A percentile compares a stretch with the other conserved stretches of the same genome.
phyloP scores from a whole-genome alignment of 2,888 invertebrate species.

The Lysandra coridon region DNA sequence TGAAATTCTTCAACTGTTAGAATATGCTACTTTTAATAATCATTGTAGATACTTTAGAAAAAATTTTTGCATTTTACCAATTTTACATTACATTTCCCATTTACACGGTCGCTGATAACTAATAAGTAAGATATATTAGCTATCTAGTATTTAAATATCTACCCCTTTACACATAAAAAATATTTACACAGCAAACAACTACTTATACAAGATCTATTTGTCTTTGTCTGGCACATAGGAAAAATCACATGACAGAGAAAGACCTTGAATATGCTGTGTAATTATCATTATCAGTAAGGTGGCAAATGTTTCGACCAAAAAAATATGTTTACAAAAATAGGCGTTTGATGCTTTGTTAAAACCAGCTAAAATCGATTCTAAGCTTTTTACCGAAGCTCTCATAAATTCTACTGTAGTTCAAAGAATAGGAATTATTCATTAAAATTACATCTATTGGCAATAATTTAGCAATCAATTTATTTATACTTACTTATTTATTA shows the following conservation, averaged over 20 bases:
- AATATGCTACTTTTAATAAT: constrained; percentile 21
- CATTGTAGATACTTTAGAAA: constrained; percentile 24
- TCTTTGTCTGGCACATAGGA: too few relatives aligned
- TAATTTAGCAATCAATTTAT: constrained; percentile 24
- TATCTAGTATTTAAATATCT: not conserved
- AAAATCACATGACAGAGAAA: not conserved
- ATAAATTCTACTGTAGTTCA: not conserved
- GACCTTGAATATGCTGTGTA: not conserved
- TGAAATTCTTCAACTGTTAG: constrained; percentile 11
- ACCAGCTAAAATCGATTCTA: not conserved
- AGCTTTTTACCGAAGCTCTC: not conserved
- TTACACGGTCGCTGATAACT: not conserved
- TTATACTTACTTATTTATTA: constrained; percentile 1
- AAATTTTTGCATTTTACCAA: not conserved
- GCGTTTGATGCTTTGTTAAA: not conserved
- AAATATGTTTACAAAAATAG: constrained; percentile 7
- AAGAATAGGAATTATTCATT: constrained; percentile 4
- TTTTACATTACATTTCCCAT: constrained; percentile 1
- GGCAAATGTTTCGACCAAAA: not conserved
- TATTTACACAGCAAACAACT: not conserved
- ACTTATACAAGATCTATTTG: too few relatives aligned
- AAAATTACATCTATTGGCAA: constrained; percentile 25
- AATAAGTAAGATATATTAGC: not conserved
- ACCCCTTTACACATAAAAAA: not conserved
- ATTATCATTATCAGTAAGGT: not conserved